A percentile compares a stretch with the other conserved stretches of the same genome.
phyloP scores from a whole-genome alignment of 2,797 vertebrate species.

The Melanotaenia pygmaea region DNA sequence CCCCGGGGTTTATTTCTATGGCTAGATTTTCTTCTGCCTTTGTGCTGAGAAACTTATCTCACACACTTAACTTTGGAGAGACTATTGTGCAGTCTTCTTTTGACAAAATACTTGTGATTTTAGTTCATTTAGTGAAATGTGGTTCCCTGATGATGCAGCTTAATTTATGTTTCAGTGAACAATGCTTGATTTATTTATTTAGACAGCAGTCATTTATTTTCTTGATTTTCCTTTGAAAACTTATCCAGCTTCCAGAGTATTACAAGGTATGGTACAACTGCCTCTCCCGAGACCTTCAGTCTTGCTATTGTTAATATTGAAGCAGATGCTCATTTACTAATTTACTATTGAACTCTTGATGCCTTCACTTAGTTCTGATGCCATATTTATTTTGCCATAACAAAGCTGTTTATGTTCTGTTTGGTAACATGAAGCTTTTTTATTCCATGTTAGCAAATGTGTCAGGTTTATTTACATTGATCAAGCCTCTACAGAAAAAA shows the following conservation, averaged over 20 bases:
- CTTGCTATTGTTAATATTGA: conserved; percentile 1
- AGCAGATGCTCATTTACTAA: neutral
- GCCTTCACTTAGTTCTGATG: neutral
- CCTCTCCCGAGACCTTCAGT: neutral
- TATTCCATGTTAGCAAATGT: neutral
- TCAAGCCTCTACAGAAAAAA: neutral
- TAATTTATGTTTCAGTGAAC: neutral
- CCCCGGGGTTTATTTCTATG: neutral
- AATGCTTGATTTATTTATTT: neutral
- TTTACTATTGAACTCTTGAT: conserved; percentile 1
- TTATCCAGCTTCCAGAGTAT: neutral
- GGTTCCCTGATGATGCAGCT: neutral
- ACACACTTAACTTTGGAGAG: too few species aligned
- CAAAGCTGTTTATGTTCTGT: neutral
- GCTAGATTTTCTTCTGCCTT: neutral
- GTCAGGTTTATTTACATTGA: neutral
- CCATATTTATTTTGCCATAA: neutral
- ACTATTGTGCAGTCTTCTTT: too few species aligned
- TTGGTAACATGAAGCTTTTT: neutral
- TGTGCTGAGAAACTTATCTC: too few species aligned
- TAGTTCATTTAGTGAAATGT: too few species aligned
- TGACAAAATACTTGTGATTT: too few species aligned
- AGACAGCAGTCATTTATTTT: neutral
- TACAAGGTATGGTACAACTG: neutral
- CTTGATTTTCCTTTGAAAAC: neutral